Conservation (phyloP, 2,888 invertebrate species). For the Phyto melanocephala region DNA sequence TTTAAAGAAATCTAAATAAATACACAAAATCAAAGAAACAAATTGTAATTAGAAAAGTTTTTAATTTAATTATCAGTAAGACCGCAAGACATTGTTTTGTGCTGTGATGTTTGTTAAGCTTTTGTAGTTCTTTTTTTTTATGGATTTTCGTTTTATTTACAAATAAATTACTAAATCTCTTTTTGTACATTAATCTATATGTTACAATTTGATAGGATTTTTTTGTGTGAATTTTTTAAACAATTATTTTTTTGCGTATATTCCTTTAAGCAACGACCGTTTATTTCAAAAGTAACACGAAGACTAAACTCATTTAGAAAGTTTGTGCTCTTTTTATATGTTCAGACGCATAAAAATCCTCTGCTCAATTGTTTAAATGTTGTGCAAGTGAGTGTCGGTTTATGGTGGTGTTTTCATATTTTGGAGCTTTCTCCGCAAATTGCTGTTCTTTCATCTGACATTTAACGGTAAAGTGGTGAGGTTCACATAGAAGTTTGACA, state of each 20-base stretch:
- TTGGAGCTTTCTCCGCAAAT: conserved; percentile 14
- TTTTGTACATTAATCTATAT: neutral
- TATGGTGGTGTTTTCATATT: conserved; percentile 27
- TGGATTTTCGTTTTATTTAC: neutral
- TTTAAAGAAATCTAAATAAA: conserved; percentile 51
- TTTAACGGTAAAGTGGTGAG: conserved; percentile 45
- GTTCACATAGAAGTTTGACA: conserved; percentile 45
- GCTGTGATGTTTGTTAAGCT: too few relatives aligned
- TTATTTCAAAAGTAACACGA: conserved; percentile 62
- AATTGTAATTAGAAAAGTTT: conserved; percentile 5
- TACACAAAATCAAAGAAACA: conserved; percentile 59
- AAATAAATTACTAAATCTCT: neutral
- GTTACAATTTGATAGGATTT: neutral
- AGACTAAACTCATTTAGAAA: conserved; percentile 60
- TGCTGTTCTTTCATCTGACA: conserved; percentile 30
- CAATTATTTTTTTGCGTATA: conserved; percentile 3
- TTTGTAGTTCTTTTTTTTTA: too few relatives aligned
- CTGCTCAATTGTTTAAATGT: conserved; percentile 42
- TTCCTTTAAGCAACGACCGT: conserved; percentile 47
- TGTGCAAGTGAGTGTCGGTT: conserved; percentile 7
- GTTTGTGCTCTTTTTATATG: conserved; percentile 63
- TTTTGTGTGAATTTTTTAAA: neutral
- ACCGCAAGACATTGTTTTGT: too few relatives aligned
- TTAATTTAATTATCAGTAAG: neutral
- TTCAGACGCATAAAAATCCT: conserved; percentile 38